phyloP scores from a whole-genome alignment of 2,888 invertebrate species.

The Aricia artaxerxes region DNA sequence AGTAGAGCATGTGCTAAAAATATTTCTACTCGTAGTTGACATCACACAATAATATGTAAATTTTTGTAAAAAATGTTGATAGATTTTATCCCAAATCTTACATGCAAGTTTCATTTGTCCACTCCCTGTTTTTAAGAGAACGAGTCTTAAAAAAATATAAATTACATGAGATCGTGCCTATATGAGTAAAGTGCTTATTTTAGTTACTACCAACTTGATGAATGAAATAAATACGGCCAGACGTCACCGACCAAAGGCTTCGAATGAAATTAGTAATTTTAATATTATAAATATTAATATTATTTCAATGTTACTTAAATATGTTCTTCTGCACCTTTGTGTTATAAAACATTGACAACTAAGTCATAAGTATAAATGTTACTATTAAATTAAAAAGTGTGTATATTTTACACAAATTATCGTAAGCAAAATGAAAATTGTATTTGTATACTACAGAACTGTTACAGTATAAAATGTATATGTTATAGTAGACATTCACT shows the following conservation, averaged over 20 bases:
- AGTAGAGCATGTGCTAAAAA: too few relatives aligned
- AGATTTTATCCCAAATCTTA: not conserved
- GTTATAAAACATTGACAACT: not conserved
- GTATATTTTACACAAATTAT: not conserved
- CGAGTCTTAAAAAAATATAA: slow-evolving; percentile 50
- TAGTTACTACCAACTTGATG: slow-evolving; percentile 35
- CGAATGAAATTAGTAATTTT: not conserved
- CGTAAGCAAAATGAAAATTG: not conserved
- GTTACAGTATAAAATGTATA: not conserved
- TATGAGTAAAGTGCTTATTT: slow-evolving; percentile 53
- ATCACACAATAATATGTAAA: too few relatives aligned
- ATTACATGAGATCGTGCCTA: slow-evolving; percentile 74
- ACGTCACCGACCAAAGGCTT: not conserved
- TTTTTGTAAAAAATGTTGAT: too few relatives aligned
- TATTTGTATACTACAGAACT: not conserved
- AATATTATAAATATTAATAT: not conserved
- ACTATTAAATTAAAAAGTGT: not conserved
- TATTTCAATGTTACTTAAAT: not conserved
- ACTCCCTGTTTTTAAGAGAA: not conserved
- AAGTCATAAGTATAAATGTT: not conserved
- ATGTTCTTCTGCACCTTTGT: not conserved
- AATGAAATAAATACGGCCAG: slow-evolving; percentile 11
- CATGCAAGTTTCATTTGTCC: not conserved
- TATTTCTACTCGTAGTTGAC: too few relatives aligned
- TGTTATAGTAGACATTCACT: not conserved